Evolutionary conservation across 1,140 invertebrate genomes (phyloP).

Genomic region (Euura saliciscinereae): DNA sequence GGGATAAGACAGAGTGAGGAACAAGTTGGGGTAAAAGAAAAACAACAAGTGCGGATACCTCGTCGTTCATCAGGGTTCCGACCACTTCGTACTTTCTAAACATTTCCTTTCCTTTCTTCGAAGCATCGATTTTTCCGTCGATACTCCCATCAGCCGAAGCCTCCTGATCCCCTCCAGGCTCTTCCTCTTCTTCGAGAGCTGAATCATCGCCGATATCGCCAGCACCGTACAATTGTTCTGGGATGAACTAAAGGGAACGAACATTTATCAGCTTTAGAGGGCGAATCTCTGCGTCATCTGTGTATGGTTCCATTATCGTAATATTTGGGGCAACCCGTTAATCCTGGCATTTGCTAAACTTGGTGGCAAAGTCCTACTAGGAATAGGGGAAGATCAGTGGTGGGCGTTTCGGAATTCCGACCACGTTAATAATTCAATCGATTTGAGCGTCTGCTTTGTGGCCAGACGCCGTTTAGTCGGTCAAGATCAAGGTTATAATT

Average conservation of each 20-base stretch:
- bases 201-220: neutral
- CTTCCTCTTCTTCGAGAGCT: conserved; percentile 11
- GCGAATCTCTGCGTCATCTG: too few species aligned
- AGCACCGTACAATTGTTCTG: conserved; percentile 20
- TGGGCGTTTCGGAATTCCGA: too few species aligned
- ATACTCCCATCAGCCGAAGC: neutral
- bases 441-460: too few species aligned
- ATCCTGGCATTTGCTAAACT: neutral
- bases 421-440: too few species aligned
- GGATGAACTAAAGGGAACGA: conserved; percentile 21
- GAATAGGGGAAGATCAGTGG: too few species aligned
- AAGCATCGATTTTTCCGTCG: conserved; percentile 1
- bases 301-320: neutral
- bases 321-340: neutral
- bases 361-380: too few species aligned
- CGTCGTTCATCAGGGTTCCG: conserved; percentile 31
- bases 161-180: conserved; percentile 12
- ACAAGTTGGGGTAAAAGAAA: too few species aligned
- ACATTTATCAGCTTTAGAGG: neutral
- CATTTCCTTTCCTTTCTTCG: too few species aligned
- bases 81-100: conserved; percentile 38
- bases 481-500: too few species aligned
- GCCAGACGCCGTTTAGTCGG: too few species aligned
- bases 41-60: conserved; percentile 19
- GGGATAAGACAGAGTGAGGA: neutral